phyloP scores from a whole-genome alignment of 2,888 invertebrate genomes.

The Julus scandinavius region DNA sequence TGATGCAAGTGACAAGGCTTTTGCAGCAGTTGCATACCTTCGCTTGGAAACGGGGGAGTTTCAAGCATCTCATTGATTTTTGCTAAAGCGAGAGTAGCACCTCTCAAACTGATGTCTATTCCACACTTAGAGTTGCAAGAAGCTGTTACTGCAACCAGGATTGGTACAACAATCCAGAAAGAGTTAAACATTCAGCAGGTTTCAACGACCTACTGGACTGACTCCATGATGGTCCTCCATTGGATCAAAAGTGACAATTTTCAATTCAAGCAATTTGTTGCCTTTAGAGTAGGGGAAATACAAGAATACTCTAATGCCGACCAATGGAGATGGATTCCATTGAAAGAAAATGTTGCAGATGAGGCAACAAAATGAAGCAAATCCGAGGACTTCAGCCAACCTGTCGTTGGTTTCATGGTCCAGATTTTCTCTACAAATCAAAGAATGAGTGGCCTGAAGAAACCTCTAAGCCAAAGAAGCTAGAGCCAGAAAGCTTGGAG shows the following conservation, averaged over 20 bases:
- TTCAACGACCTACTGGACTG: background rate
- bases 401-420: slow-evolving; percentile 59
- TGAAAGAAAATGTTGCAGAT: slow-evolving; percentile 58
- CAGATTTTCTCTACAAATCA: slow-evolving; percentile 57
- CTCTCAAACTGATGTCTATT: slow-evolving; percentile 50
- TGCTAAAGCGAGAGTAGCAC: slow-evolving; percentile 48
- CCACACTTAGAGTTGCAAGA: slow-evolving; percentile 54
- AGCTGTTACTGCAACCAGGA: slow-evolving; percentile 16
- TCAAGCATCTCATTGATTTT: background rate
- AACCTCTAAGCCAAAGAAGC: background rate
- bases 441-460: background rate
- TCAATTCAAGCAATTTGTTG: slow-evolving; percentile 58
- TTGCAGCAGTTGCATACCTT: slow-evolving; percentile 56
- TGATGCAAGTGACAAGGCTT: slow-evolving; percentile 55
- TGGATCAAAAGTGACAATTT: slow-evolving; percentile 58
- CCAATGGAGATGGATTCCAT: slow-evolving; percentile 59
- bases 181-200: background rate
- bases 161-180: slow-evolving; percentile 46
- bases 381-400: background rate
- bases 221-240: slow-evolving; percentile 55
- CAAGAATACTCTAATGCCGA: slow-evolving; percentile 53
- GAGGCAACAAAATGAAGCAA: slow-evolving; percentile 57
- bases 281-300: slow-evolving; percentile 59
- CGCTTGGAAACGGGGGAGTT: background rate
- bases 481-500: background rate